Conservation (phyloP, 2,113 vertebrate genomes). For the Eurypyga helias region DNA sequence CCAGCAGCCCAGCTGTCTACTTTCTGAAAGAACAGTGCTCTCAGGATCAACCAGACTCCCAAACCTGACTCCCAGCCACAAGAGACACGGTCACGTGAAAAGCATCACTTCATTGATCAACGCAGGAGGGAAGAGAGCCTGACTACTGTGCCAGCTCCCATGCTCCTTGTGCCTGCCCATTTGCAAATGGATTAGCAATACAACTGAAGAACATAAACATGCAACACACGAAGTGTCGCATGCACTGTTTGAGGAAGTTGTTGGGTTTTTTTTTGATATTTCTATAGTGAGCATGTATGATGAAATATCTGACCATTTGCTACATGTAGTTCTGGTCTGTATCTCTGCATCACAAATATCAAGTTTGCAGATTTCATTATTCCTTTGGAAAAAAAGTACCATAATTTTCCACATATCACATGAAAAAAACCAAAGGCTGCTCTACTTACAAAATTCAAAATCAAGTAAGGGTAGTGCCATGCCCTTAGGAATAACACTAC, state of each 20-base stretch:
- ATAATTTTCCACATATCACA: neutral
- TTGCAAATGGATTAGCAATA: neutral
- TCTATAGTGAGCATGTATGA: accelerated
- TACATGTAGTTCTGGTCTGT: neutral
- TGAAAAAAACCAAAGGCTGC: neutral
- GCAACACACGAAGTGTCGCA: neutral
- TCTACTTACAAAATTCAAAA: neutral
- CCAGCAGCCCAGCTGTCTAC: neutral
- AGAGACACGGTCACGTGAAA: accelerated
- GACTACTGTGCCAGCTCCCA: neutral
- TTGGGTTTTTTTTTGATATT: neutral
- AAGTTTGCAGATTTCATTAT: neutral
- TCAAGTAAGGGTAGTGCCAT: neutral
- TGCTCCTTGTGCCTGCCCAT: neutral
- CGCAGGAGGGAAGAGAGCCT: neutral
- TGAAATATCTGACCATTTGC: neutral
- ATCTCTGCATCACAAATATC: neutral
- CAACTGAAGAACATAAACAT: neutral
- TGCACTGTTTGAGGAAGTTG: neutral
- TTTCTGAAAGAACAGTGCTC: neutral
- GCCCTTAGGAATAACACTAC: neutral
- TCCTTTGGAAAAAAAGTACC: neutral
- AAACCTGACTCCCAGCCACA: neutral
- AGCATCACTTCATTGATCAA: neutral
- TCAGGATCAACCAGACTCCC: neutral